Evolutionary conservation across 2,113 vertebrate genomes (phyloP).

Genomic region (Protobothrops flavoviridis): DNA sequence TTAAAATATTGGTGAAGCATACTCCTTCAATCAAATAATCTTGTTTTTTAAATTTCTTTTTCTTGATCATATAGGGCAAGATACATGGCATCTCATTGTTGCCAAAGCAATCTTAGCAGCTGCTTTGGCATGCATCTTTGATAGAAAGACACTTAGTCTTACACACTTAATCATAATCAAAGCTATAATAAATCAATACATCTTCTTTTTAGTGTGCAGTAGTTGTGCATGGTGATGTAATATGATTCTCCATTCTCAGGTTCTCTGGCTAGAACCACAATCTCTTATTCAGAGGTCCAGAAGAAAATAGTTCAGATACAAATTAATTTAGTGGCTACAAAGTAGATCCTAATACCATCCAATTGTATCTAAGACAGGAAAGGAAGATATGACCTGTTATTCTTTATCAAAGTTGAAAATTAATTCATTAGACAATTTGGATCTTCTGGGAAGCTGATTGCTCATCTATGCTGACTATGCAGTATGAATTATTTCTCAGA

Average conservation of each 20-base stretch:
- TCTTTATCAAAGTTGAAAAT: not conserved
- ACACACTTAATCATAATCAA: not conserved
- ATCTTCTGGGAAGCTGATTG: not conserved
- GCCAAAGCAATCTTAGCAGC: not conserved
- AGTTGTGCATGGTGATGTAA: not conserved
- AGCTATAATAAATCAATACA: not conserved
- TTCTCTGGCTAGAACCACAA: not conserved
- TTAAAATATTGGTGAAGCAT: not conserved
- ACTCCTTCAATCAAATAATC: not conserved
- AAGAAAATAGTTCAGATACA: slow-evolving; percentile 19
- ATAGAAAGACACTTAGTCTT: not conserved
- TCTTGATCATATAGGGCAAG: not conserved
- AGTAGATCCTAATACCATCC: not conserved
- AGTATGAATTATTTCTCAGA: not conserved
- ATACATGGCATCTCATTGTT: not conserved
- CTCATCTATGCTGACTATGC: not conserved
- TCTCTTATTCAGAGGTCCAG: not conserved
- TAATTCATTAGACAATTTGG: not conserved
- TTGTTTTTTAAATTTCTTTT: not conserved
- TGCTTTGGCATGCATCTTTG: not conserved
- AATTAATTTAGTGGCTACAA: not conserved
- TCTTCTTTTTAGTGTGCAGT: not conserved
- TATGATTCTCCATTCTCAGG: not conserved
- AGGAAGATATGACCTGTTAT: not conserved
- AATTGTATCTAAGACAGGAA: not conserved